Evolutionary conservation across 2,888 invertebrate genomes (phyloP).

Genomic region (Invenusta paracnida): DNA sequence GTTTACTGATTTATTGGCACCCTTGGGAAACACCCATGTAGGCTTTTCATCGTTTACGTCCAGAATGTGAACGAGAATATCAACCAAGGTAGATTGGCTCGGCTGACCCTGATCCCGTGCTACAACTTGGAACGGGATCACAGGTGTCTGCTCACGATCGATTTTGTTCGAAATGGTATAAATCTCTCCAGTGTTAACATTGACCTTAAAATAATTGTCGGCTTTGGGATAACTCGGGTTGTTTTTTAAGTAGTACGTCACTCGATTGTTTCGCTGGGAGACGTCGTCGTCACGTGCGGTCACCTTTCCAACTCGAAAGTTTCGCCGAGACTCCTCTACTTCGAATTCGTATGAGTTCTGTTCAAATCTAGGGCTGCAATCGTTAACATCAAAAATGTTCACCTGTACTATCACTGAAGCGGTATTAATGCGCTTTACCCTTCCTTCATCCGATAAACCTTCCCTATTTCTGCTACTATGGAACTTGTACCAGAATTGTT

Average conservation of each 20-base stretch:
- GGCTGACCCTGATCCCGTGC: conserved; percentile 33
- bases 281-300: conserved; percentile 35
- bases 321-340: conserved; percentile 24
- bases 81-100: conserved; percentile 9
- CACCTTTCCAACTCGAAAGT: conserved; percentile 38
- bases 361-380: conserved; percentile 37
- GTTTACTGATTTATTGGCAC: conserved; percentile 30
- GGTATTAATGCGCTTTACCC: neutral
- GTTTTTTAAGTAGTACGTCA: conserved; percentile 11
- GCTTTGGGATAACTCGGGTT: conserved; percentile 30
- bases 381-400: conserved; percentile 40
- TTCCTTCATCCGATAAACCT: neutral
- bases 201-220: conserved; percentile 33
- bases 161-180: conserved; percentile 31
- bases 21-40: conserved; percentile 27
- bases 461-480: too few relatives aligned
- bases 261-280: conserved; percentile 30
- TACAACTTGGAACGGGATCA: conserved; percentile 31
- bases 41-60: conserved; percentile 40
- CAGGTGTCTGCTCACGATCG: conserved; percentile 34
- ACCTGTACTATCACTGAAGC: conserved; percentile 33
- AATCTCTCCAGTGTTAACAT: conserved; percentile 31
- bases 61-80: conserved; percentile 39
- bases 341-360: conserved; percentile 32
- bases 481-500: neutral